Base-by-base conservation (phyloP, 2,888 invertebrate genomes). In the Osmoderma eremita region DNA sequence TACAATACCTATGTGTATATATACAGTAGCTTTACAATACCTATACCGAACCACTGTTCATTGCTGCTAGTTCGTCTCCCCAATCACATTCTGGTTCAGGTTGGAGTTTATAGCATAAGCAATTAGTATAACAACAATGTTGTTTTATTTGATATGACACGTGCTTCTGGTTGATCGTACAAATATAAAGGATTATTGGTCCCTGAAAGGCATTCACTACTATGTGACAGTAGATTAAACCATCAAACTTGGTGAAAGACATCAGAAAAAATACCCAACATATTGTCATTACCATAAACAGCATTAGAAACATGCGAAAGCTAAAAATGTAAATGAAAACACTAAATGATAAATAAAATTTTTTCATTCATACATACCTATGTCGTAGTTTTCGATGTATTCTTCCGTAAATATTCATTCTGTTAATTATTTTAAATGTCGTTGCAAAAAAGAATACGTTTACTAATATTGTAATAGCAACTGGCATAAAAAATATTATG, bases 31-130 rank as follows among this genome's bases (percentile, higher is more conserved):
- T 8, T 30, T 30, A 1, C 5, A 4, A 24, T 8, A 30, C 12
- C 17, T 42, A 42, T 10, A 13, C 6, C 1, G 42, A 17, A 1
- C 53, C 38, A 38, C 38, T 38, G 77, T 93, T 93, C 88, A 94
- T 93, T 70, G 93, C 92, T 62, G 92, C 90, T 91, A 94, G 90
- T 83, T 94, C 94, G 76, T 94, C 94, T 0, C 94, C 94, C 93
- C 93, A 94, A 76, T 94, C 93, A 1, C 90, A 89, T 24, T 90
- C 86, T 0, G 90, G 90, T 49, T 92, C 89, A 5, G 81, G 81
- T 63, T 81, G 81, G 73, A 86, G 87, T 69, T 87, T 87, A 53
- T 84, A 80, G 70, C 83, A 84, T 15, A 81, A 71, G 69, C 83
- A 84, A 65, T 79, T 81, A 36, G 88, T 88, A 77, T 91, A 91